Percentiles rank a stretch among this genome's conserved stretches.
Evolutionary conservation across 2,113 vertebrate species (phyloP).

Genomic region (Cariama cristata): DNA sequence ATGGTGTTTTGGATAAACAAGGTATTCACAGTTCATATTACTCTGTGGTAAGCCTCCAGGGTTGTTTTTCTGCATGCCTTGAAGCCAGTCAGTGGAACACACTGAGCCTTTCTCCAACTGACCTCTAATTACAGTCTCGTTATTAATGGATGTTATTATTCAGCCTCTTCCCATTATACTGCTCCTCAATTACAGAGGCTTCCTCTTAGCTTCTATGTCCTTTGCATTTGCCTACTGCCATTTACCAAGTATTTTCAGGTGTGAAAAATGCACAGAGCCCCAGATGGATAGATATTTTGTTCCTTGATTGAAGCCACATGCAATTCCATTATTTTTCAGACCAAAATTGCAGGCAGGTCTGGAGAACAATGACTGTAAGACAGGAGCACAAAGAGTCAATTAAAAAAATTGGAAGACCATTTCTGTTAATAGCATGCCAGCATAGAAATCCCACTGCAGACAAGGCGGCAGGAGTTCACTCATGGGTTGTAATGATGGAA

Average conservation of each 20-base stretch:
- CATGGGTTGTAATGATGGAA: not conserved
- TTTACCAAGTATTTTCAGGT: slow-evolving; percentile 6
- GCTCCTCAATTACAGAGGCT: slow-evolving; percentile 49
- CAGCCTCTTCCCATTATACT: slow-evolving; percentile 21
- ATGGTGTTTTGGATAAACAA: slow-evolving; percentile 21
- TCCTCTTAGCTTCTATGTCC: not conserved
- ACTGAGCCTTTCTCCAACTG: slow-evolving; percentile 17
- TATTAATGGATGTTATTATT: slow-evolving; percentile 51
- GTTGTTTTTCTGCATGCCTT: slow-evolving; percentile 1
- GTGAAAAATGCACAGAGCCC: not conserved
- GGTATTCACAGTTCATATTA: not conserved
- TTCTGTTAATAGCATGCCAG: not conserved
- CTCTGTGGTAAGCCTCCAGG: slow-evolving; percentile 11
- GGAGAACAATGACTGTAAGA: slow-evolving; percentile 4
- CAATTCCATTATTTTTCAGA: slow-evolving; percentile 59
- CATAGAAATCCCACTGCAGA: not conserved
- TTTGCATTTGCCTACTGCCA: slow-evolving; percentile 19
- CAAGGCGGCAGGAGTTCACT: not conserved
- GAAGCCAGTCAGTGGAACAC: slow-evolving; percentile 18
- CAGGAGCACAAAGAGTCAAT: slow-evolving; percentile 31
- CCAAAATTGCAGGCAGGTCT: slow-evolving; percentile 43
- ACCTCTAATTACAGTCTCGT: slow-evolving; percentile 60
- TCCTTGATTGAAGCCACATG: slow-evolving; percentile 6
- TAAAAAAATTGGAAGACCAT: slow-evolving; percentile 34
- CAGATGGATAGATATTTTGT: not conserved